Conservation (phyloP, 2,888 invertebrate genomes). For the Ferdinandea cuprea region DNA sequence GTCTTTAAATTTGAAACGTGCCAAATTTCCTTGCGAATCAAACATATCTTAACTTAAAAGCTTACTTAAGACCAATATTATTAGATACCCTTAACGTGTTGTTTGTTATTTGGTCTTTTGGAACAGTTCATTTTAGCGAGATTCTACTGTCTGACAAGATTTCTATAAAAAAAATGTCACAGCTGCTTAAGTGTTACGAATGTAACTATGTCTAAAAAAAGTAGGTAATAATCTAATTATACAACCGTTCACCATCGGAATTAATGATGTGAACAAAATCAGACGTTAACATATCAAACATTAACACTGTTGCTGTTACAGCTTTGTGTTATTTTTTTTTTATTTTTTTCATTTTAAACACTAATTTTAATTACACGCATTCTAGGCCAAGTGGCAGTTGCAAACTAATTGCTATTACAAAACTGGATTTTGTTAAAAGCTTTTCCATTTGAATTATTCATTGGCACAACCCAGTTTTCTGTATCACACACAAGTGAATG, state of each 20-base stretch:
- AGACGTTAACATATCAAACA: background rate
- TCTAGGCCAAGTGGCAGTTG: background rate
- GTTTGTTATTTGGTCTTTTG: too few species aligned
- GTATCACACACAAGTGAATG: background rate
- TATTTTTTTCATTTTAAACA: background rate
- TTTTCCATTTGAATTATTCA: constrained; percentile 23
- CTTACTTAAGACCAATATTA: too few species aligned
- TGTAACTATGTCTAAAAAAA: too few species aligned
- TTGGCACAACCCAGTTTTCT: constrained; percentile 5
- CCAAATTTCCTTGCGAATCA: too few species aligned
- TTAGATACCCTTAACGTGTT: too few species aligned
- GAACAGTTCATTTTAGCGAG: too few species aligned
- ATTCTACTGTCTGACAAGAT: too few species aligned
- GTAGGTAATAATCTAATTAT: background rate
- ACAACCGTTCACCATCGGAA: background rate
- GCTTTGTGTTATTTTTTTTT: too few species aligned
- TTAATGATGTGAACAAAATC: background rate
- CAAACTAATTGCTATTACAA: constrained; percentile 1
- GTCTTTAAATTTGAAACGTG: too few species aligned
- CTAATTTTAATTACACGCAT: background rate
- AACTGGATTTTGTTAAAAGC: background rate
- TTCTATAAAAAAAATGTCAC: constrained; percentile 2
- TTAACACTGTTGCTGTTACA: background rate
- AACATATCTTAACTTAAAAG: too few species aligned
- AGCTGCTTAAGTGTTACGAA: background rate